Evolutionary conservation across 2,113 vertebrate genomes (phyloP), one percentile per base, ranked within the genome.

Genomic region (Phocoena phocoena): DNA sequence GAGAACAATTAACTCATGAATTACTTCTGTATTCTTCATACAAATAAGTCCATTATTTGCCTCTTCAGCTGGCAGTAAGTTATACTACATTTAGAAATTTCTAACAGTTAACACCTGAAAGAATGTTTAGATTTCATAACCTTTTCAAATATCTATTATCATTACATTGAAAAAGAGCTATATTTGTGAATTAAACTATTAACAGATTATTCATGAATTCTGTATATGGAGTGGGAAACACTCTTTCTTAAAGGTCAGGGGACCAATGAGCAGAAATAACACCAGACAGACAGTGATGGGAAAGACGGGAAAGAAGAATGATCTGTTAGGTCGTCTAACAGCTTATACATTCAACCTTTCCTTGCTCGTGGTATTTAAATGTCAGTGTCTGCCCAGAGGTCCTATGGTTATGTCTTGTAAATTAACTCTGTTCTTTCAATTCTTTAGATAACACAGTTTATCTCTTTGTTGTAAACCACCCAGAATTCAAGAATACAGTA

Each of bases 391-490:
- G 84, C 95, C 92, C 90, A 67, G 21, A 41, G 86, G 80, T 84
- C 63, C 94, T 44, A 0, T 76, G 73, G 92, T 58, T 91, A 70
- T 73, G n/a, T 95, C 93, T 91, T 91, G 36, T 83, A 90, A 96
- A 93, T 89, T 91, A 95, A 96, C 95, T 95, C 58, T 93, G 36
- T 90, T 90, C 87, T 95, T 84, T 88, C 96, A 94, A 53, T 95
- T 90, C 62, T 97, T 96, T 98, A 99, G 99, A 99, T 70, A 98
- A 99, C 90, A 97, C 98, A 0, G 97, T 99, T 79, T 99, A 99
- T 98, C 98, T 99, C 83, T 99, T 99, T 93, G 99, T 99, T 93
- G 99, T 99, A 83, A 99, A 99, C 98, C 99, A 99, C 93, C 99
- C 99, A 80, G 97, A 99, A 47, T 97, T 96, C 70, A 99, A 98